Conservation (phyloP, 2,113 vertebrate genomes). For the Semicossyphus pulcher region DNA sequence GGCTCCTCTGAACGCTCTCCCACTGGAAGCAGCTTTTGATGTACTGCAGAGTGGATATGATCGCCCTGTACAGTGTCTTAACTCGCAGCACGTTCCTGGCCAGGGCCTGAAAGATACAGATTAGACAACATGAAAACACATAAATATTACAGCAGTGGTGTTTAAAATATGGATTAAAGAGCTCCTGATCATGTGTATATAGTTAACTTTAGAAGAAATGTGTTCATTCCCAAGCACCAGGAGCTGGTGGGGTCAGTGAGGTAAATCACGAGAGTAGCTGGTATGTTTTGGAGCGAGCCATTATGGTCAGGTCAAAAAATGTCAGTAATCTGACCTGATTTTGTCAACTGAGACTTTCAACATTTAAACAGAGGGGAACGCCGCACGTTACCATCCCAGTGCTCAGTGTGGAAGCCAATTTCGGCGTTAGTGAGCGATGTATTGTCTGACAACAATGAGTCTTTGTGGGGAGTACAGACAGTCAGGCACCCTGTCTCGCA, state of each 20-base stretch:
- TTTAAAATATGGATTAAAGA: neutral
- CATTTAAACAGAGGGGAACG: slow-evolving; percentile 52
- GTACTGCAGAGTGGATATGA: slow-evolving; percentile 91
- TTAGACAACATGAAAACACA: slow-evolving; percentile 18
- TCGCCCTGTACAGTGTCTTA: slow-evolving; percentile 88
- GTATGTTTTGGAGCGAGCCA: slow-evolving; percentile 35
- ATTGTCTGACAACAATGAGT: slow-evolving; percentile 77
- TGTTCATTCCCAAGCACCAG: neutral
- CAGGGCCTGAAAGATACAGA: slow-evolving; percentile 86
- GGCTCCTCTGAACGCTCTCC: slow-evolving; percentile 91
- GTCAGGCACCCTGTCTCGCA: slow-evolving; percentile 77
- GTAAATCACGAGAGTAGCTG: slow-evolving; percentile 8
- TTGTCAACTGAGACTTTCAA: slow-evolving; percentile 49
- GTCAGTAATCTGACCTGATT: slow-evolving; percentile 71
- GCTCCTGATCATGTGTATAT: neutral
- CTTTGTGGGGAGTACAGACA: slow-evolving; percentile 77
- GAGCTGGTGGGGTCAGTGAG: neutral
- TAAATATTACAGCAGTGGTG: neutral
- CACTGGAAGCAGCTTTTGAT: slow-evolving; percentile 98
- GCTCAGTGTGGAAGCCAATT: slow-evolving; percentile 62
- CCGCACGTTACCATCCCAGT: slow-evolving; percentile 13
- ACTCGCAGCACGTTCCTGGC: slow-evolving; percentile 92
- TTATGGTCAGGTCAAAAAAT: slow-evolving; percentile 30
- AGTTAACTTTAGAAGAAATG: neutral
- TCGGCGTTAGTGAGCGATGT: slow-evolving; percentile 58